Base-by-base conservation (phyloP, 2,113 vertebrate species). In the Percina caprodes region DNA sequence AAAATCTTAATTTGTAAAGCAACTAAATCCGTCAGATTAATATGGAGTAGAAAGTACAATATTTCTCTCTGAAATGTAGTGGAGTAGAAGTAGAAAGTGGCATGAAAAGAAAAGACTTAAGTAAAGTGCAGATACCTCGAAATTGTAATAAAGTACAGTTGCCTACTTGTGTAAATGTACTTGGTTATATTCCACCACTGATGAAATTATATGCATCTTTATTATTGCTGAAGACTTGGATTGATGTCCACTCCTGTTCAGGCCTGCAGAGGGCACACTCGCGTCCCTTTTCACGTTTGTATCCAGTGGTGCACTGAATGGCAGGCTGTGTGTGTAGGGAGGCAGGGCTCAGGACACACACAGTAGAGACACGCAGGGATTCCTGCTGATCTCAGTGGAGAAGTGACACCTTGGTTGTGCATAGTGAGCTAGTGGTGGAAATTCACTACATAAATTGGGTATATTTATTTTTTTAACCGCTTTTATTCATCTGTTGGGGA, bases 311-410 rank as follows among this genome's bases (percentile, higher is more conserved):
- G 49, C 71, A 77, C 78, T 67, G 80, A 72, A 42, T 35, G 82
- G 45, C 39, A 54, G 69, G 63, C 15, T 60, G 73, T 45, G 45
- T 45, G 45, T 65, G 81, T 35, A 54, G 54, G 74, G 70, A 88
- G 78, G 73, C 90, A 84, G 84, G 86, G 81, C 90, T 73, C 10
- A 81, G 18, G 24, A 82, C 51, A 21, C 3, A 42, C 3, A 42
- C 39, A 11, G 39, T 11, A 11, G 39, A 79, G 63, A 72, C 7
- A 60, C 76, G 70, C 75, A 15, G 56, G 54, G 70, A 65, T 75
- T 33, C 48, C 60, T 35, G 63, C 76, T 74, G 80, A 51, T 70
- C 71, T 55, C 68, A 59, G 71, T 26, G n/a, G 60, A 84, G 69
- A 68, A 82, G 61, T 46, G 65, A 58, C 26, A 76, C 56, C 24